Evolutionary conservation across 92 coral and sea anemone genomes (phyloP).

Genomic region (Palythoa grandis): DNA sequence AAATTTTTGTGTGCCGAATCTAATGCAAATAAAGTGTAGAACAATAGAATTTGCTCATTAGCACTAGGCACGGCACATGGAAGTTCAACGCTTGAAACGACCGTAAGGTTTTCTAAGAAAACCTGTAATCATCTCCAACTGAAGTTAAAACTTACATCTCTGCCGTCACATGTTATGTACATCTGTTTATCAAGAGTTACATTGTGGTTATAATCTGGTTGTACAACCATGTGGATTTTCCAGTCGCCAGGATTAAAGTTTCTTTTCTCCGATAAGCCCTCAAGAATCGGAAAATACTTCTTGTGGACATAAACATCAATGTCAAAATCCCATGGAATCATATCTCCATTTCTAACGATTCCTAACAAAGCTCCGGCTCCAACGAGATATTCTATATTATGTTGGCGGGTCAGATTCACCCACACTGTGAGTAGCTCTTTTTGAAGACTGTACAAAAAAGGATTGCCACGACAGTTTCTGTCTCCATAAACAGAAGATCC

Average conservation of each 20-base stretch:
- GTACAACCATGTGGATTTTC: conserved; percentile 23
- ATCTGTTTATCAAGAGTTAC: neutral
- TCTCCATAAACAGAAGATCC: conserved; percentile 9
- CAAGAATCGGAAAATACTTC: conserved; percentile 33
- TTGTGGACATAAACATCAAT: conserved; percentile 28
- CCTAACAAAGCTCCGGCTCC: conserved; percentile 24
- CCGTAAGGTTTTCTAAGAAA: too few species aligned
- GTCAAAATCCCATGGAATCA: conserved; percentile 38
- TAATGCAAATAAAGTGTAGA: too few species aligned
- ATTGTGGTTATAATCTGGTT: conserved; percentile 25
- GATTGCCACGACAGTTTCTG: conserved; percentile 14
- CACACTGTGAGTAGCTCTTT: conserved; percentile 5
- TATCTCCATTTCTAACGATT: conserved; percentile 15
- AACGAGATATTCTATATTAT: conserved; percentile 9
- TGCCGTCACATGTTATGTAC: conserved; percentile 29
- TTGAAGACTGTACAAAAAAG: conserved; percentile 11
- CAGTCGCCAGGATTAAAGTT: conserved; percentile 17
- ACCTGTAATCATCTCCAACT: neutral
- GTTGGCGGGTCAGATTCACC: neutral
- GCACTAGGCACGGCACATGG: too few species aligned
- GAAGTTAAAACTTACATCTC: conserved; percentile 21
- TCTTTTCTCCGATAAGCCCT: conserved; percentile 23
- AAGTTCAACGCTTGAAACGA: neutral
- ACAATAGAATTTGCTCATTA: too few species aligned
- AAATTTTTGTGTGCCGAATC: too few species aligned